Percentiles rank a stretch among this genome's conserved stretches.
These are phyloP conservation scores for Acanthosepion esculentum DNA, from an alignment of 2,888 invertebrate species.

Conservation along the genomic window DNA sequence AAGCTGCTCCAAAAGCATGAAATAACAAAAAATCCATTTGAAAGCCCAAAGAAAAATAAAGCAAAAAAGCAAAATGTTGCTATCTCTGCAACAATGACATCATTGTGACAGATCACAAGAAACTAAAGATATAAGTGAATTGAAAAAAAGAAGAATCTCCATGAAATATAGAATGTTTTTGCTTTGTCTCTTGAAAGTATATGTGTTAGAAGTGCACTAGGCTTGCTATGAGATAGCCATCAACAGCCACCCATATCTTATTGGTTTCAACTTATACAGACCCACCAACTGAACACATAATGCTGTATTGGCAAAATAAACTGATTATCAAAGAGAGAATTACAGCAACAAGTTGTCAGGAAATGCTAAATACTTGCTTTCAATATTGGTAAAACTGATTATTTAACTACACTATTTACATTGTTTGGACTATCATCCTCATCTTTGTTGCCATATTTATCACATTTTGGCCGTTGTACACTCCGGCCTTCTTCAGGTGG, in stretches of 20 bases:
- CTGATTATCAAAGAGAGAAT: too few species aligned
- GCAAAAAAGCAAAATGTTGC: too few species aligned
- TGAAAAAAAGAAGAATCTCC: not conserved
- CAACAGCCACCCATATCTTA: not conserved
- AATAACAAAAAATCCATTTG: not conserved
- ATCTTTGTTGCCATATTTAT: too few species aligned
- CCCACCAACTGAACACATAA: too few species aligned
- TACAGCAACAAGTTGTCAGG: too few species aligned
- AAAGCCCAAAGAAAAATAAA: not conserved
- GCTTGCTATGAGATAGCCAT: not conserved
- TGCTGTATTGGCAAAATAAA: too few species aligned
- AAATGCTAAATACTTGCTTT: too few species aligned
- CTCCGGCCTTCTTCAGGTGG: too few species aligned
- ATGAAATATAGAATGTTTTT: not conserved
- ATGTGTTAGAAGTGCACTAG: not conserved
- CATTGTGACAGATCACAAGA: not conserved
- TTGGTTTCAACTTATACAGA: not conserved
- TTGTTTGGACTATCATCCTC: too few species aligned
- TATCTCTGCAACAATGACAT: not conserved
- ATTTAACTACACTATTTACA: too few species aligned
- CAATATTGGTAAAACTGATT: too few species aligned
- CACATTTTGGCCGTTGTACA: too few species aligned
- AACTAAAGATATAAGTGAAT: conserved; percentile 4
- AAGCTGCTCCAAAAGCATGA: not conserved
- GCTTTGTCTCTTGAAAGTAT: not conserved